Percentiles rank a stretch among this genome's conserved stretches.
Conservation (phyloP, 2,113 vertebrate species). For the Burhinus oedicnemus region DNA sequence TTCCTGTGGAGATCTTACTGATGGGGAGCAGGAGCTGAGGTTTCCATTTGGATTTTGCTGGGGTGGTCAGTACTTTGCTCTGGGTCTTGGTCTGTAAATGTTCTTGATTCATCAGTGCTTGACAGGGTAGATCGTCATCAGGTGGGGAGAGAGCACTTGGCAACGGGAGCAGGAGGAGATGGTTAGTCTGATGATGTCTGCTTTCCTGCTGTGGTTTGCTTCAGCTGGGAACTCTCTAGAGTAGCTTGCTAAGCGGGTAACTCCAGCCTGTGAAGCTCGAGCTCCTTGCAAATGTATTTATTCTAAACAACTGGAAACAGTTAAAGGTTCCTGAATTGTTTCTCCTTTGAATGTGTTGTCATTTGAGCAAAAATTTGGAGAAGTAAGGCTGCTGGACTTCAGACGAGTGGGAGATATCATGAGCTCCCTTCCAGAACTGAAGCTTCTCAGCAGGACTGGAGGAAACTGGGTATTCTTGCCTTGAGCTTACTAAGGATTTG, state of each 20-base stretch:
- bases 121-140: rapidly evolving
- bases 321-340: not conserved
- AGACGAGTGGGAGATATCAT: not conserved
- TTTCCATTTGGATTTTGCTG: not conserved
- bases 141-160: not conserved
- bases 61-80: not conserved
- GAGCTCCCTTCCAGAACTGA: not conserved
- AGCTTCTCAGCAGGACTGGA: not conserved
- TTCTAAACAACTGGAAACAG: not conserved
- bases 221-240: not conserved
- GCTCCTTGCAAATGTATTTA: not conserved
- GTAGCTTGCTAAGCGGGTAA: not conserved
- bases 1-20: not conserved
- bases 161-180: not conserved
- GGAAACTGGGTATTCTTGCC: not conserved
- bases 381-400: not conserved
- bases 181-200: not conserved
- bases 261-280: not conserved
- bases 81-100: not conserved
- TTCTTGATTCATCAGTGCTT: not conserved
- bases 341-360: not conserved
- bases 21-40: not conserved
- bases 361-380: not conserved
- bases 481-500: rapidly evolving
- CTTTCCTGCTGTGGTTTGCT: not conserved